Percentiles rank a stretch among this genome's conserved stretches.
Conservation (phyloP, 2,113 vertebrate species). For the Cromileptes altivelis region DNA sequence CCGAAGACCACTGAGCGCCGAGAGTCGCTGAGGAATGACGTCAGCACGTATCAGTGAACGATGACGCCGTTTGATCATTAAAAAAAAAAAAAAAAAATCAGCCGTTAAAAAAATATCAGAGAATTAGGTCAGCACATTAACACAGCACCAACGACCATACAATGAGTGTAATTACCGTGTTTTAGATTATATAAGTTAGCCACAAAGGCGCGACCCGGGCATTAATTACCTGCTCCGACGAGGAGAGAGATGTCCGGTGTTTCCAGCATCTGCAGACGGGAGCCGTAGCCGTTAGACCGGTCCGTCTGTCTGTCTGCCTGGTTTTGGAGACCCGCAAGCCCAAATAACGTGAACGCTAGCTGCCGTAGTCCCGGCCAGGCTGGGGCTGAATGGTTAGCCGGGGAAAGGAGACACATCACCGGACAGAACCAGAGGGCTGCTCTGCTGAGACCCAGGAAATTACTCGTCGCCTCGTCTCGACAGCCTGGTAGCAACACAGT, state of each 20-base stretch:
- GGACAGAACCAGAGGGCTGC: constrained; percentile 33
- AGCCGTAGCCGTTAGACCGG: constrained; percentile 69
- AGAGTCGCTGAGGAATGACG: constrained; percentile 86
- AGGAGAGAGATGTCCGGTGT: constrained; percentile 67
- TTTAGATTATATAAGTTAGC: constrained; percentile 1
- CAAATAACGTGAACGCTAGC: constrained; percentile 37
- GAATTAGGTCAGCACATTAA: constrained; percentile 76
- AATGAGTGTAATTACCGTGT: not conserved
- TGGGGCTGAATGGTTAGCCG: constrained; percentile 49
- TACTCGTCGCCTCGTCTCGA: constrained; percentile 43
- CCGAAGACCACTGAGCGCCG: constrained; percentile 13
- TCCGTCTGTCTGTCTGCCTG: constrained; percentile 54
- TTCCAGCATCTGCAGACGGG: constrained; percentile 71
- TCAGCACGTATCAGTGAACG: constrained; percentile 83
- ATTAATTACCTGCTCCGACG: constrained; percentile 53
- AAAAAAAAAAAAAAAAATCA: constrained; percentile 80
- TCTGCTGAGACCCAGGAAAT: constrained; percentile 60
- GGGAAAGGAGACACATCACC: constrained; percentile 20
- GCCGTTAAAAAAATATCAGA: constrained; percentile 82
- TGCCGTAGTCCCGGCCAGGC: constrained; percentile 39
- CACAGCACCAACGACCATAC: not conserved
- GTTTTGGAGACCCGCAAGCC: constrained; percentile 60
- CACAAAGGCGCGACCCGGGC: constrained; percentile 1
- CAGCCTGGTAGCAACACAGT: constrained; percentile 66
- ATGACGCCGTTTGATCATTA: constrained; percentile 85